phyloP scores from a whole-genome alignment of 2,888 invertebrate species.

The Oasisia sp. region DNA sequence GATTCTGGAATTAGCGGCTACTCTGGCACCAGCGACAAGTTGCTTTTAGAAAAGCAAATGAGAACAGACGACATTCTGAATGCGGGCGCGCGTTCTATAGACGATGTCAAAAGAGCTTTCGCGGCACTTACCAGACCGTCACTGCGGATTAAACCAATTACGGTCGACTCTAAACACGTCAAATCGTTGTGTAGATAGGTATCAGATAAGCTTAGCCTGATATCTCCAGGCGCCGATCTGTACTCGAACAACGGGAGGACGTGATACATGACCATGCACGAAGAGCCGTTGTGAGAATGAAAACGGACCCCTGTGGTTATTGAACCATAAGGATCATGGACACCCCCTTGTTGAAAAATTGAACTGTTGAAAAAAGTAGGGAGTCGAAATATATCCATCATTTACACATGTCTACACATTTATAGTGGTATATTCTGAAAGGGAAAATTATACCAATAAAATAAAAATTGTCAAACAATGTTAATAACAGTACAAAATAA shows the following conservation, averaged over 20 bases:
- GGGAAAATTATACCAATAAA: too few species aligned
- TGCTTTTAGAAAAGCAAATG: neutral
- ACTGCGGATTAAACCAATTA: neutral
- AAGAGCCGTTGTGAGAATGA: neutral
- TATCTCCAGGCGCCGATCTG: neutral
- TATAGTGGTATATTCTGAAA: too few species aligned
- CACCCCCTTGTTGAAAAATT: too few species aligned
- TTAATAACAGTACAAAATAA: too few species aligned
- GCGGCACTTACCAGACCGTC: neutral
- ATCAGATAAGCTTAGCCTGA: neutral
- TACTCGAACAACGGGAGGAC: neutral
- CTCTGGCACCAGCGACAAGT: neutral
- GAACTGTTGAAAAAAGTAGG: too few species aligned
- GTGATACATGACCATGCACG: neutral
- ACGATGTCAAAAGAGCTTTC: slow-evolving; percentile 3
- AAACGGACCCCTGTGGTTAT: too few species aligned
- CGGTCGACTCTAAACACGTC: neutral
- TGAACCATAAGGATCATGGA: too few species aligned
- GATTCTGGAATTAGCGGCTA: neutral
- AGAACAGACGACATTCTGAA: neutral
- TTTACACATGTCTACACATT: too few species aligned
- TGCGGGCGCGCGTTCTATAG: neutral
- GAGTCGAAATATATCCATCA: too few species aligned
- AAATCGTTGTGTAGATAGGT: neutral
- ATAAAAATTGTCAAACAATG: too few species aligned